Evolutionary conservation across 2,797 vertebrate genomes (phyloP).

Genomic region (Tapera naevia): DNA sequence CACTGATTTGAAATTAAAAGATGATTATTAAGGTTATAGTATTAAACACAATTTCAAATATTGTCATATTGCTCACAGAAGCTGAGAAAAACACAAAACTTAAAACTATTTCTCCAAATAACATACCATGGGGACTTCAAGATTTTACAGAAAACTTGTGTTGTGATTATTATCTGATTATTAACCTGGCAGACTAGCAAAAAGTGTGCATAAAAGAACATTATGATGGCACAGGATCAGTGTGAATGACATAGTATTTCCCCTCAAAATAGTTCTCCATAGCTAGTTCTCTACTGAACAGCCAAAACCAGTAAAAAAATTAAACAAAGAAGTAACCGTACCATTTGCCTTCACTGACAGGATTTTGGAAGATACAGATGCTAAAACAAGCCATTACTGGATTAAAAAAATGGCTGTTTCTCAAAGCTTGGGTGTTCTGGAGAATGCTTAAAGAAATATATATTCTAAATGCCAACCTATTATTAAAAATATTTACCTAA

Average conservation of each 20-base stretch:
- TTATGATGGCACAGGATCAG: neutral
- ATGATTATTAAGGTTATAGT: neutral
- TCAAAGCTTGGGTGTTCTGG: neutral
- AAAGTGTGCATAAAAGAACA: neutral
- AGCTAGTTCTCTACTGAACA: neutral
- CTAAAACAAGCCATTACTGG: neutral
- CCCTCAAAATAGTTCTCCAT: neutral
- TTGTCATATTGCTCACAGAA: neutral
- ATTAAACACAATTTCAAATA: neutral
- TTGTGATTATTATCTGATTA: neutral
- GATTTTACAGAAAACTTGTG: neutral
- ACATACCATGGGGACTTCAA: neutral
- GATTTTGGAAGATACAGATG: neutral
- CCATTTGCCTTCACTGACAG: neutral
- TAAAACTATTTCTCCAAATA: constrained; percentile 3
- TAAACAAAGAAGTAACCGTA: neutral
- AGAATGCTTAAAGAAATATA: neutral
- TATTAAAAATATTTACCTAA: neutral
- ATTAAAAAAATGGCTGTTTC: neutral
- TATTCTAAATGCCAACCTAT: neutral
- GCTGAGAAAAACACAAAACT: neutral
- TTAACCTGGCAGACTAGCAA: neutral
- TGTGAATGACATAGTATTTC: neutral
- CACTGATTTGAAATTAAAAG: neutral
- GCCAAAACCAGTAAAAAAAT: neutral